phyloP scores from a whole-genome alignment of 2,888 invertebrate genomes.

The Rhagonycha lutea region DNA sequence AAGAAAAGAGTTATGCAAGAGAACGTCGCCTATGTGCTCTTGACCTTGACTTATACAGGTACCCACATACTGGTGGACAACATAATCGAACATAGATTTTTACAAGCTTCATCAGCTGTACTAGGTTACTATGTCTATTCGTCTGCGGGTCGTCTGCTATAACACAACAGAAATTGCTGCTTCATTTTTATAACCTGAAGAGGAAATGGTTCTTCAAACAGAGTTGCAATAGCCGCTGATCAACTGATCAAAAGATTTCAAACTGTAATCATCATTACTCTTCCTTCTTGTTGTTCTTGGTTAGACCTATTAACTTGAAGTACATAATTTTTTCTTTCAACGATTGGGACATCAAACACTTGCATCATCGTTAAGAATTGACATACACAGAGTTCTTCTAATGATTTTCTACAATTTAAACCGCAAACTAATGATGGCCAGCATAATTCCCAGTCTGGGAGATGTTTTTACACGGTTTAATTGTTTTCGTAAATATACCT shows the following conservation, averaged over 20 bases:
- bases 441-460: neutral
- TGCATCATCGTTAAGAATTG: neutral
- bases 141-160: conserved; percentile 38
- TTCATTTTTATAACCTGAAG: neutral
- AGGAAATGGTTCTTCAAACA: neutral
- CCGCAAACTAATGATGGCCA: neutral
- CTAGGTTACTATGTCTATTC: conserved; percentile 40
- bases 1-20: neutral
- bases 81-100: conserved; percentile 36
- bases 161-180: conserved; percentile 8
- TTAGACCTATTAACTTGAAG: neutral
- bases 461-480: neutral
- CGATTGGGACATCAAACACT: neutral
- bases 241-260: neutral
- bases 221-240: neutral
- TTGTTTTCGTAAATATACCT: neutral
- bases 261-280: neutral
- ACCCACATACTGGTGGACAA: conserved; percentile 36
- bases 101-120: conserved; percentile 32
- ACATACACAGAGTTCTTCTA: neutral
- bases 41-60: conserved; percentile 37
- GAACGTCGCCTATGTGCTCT: conserved; percentile 24
- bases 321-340: neutral
- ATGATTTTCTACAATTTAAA: neutral
- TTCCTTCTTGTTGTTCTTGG: neutral